Evolutionary conservation across 1,140 invertebrate genomes (phyloP), one percentile per base, ranked within the genome.

Genomic region (Zaprionus capensis): DNA sequence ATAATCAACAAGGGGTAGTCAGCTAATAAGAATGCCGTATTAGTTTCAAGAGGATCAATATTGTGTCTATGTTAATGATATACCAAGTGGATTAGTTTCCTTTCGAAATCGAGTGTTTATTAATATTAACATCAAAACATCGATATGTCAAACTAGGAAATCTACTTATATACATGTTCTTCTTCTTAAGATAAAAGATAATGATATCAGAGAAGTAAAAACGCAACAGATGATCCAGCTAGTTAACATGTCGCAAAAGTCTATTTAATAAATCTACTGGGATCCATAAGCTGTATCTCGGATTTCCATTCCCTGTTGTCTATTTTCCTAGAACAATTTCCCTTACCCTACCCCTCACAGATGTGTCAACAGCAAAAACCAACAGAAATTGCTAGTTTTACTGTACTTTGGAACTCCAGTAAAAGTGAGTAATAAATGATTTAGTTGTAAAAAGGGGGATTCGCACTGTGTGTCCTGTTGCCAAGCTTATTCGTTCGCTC

Each of bases 371-470:
- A 62, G 14, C 36, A 59, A 59, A 46, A 66, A 31, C 34, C 44
- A 62, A 64, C 62, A 64, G 62, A 62, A 71, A 61, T 76, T 46
- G 49, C 46, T 71, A 83, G 70, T 64, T 74, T 81, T 85, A 81
- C 82, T 85, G 82, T 85, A 85, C 83, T 78, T 82, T 66, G 53
- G 34, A 24, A 15, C 28, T 68, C 12, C 38, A 34, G 46, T 24
- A 57, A 61, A 57, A 67, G 49, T 67, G 63, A 72, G 74, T 76
- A 71, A 72, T 72, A 72, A 76, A 71, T 55, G n/a, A 20, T 55
- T 38, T 17, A 71, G 56, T 66, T 36, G 11, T 58, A 34, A 64
- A 31, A 36, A 31, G 31, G 44, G 66, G 53, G 2, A 65, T 55
- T 4, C 28, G 14, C 22, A 46, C 24, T 44, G n/a, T 58, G 55